Evolutionary conservation across 1,140 invertebrate genomes (phyloP).

Genomic region (Kradibia gibbosae): DNA sequence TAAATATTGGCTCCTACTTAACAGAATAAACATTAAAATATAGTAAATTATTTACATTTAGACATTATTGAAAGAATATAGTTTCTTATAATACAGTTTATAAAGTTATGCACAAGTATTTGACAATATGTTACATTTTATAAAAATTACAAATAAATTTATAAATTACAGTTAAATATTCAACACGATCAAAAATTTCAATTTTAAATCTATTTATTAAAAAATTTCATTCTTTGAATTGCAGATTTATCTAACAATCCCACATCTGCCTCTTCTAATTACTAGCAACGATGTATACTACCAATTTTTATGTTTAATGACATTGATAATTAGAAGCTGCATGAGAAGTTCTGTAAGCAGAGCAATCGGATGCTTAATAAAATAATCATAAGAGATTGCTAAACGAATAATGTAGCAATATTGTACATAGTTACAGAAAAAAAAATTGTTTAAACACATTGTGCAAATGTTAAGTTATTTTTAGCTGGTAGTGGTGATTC

Average conservation of each 20-base stretch:
- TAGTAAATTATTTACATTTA: not conserved
- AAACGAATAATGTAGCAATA: not conserved
- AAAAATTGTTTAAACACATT: not conserved
- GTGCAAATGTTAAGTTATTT: not conserved
- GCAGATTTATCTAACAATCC: conserved; percentile 63
- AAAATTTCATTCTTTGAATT: conserved; percentile 56
- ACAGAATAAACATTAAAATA: not conserved
- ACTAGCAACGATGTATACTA: conserved; percentile 29
- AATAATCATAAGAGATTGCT: not conserved
- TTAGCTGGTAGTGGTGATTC: not conserved
- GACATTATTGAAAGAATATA: not conserved
- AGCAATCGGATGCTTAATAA: not conserved
- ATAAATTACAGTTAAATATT: conserved; percentile 29
- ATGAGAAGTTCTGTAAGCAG: not conserved
- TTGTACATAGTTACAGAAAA: conserved; percentile 6
- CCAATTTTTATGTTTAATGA: conserved; percentile 31
- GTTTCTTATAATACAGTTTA: not conserved
- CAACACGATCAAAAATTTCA: conserved; percentile 18
- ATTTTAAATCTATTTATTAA: conserved; percentile 20
- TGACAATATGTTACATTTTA: conserved; percentile 35
- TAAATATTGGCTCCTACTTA: conserved; percentile 56
- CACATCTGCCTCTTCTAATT: conserved; percentile 43
- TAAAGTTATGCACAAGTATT: conserved; percentile 37
- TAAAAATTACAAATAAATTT: conserved; percentile 28
- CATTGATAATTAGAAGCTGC: not conserved